phyloP scores from a whole-genome alignment of 2,888 invertebrate genomes.

The Andrena chrysosceles region DNA sequence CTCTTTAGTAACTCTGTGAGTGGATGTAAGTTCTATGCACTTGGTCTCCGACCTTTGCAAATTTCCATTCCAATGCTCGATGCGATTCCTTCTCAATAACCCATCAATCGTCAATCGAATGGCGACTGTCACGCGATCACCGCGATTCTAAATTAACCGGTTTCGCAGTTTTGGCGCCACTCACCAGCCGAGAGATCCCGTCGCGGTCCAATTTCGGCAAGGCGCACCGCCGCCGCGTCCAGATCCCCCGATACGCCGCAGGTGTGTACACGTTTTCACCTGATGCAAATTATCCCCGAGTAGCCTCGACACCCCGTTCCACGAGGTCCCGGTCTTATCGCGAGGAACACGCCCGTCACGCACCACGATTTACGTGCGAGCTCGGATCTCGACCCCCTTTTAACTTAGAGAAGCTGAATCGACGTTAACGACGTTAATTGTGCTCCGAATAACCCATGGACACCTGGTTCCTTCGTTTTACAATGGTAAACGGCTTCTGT shows the following conservation, averaged over 20 bases:
- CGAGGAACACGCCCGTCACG: constrained; percentile 23
- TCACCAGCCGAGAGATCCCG: constrained; percentile 42
- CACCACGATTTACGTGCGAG: constrained; percentile 23
- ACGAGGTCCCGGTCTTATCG: constrained; percentile 33
- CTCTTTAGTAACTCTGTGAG: no score
- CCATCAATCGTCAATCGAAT: constrained; percentile 4
- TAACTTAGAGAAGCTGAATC: constrained; percentile 2
- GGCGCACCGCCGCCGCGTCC: not conserved
- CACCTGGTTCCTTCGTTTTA: not conserved
- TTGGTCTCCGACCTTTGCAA: no score
- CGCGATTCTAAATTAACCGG: constrained; percentile 66
- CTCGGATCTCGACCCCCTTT: not conserved
- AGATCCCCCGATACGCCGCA: constrained; percentile 16
- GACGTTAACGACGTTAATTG: constrained; percentile 10
- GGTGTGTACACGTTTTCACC: constrained; percentile 24
- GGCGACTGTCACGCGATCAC: constrained; percentile 10
- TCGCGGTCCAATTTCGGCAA: constrained; percentile 55
- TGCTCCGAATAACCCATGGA: not conserved
- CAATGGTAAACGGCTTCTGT: not conserved
- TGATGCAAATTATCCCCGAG: constrained; percentile 41
- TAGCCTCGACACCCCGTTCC: constrained; percentile 48
- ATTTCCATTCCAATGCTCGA: not conserved
- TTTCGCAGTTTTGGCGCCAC: constrained; percentile 67
- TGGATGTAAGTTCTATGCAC: no score
- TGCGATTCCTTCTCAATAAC: not conserved